Evolutionary conservation across 2,113 vertebrate genomes (phyloP).

Genomic region (Calonectris borealis): DNA sequence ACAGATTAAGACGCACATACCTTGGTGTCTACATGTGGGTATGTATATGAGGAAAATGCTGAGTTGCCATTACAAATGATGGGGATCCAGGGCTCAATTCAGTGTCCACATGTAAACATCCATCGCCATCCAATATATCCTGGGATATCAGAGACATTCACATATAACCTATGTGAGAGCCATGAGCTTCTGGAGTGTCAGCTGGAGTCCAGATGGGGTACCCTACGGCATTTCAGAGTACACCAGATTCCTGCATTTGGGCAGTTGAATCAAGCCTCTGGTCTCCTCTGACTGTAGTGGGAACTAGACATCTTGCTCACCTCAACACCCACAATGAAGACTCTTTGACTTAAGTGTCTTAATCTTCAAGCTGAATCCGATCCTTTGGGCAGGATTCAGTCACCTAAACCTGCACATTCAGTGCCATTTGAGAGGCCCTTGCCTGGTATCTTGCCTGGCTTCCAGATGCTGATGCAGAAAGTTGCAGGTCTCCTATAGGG

Average conservation of each 20-base stretch:
- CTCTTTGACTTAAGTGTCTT: not conserved
- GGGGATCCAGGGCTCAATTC: not conserved
- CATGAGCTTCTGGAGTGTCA: not conserved
- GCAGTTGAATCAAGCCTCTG: not conserved
- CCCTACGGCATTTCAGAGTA: not conserved
- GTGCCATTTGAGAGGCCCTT: not conserved
- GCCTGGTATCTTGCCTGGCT: not conserved
- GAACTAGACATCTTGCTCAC: not conserved
- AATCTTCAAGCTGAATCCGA: not conserved
- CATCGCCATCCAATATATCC: not conserved
- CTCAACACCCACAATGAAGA: not conserved
- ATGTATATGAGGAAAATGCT: not conserved
- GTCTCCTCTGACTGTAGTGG: not conserved
- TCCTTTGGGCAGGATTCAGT: not conserved
- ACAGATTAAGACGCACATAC: not conserved
- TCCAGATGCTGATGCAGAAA: not conserved
- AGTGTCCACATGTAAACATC: not conserved
- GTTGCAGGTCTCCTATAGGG: not conserved
- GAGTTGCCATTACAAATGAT: not conserved
- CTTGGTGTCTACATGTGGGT: not conserved
- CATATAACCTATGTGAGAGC: not conserved
- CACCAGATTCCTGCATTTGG: not conserved
- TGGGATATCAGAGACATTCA: not conserved
- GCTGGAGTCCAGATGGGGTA: not conserved
- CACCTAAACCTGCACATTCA: not conserved